Conservation (phyloP, 2,113 vertebrate genomes). For the Brienomyrus longianalis region DNA sequence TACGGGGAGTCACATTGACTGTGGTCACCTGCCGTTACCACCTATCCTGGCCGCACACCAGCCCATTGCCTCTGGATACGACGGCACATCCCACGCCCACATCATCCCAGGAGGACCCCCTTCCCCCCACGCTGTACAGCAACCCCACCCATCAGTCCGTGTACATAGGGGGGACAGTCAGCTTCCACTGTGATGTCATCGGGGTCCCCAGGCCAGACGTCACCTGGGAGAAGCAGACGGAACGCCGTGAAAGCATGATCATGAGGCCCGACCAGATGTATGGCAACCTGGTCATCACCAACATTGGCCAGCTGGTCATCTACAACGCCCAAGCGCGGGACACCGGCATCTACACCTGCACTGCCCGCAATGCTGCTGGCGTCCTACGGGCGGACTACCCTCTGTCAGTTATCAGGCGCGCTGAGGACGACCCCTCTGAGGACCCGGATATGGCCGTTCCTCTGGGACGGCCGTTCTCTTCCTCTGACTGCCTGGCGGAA, state of each 20-base stretch:
- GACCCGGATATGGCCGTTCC: conserved; percentile 42
- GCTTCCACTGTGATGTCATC: conserved; percentile 84
- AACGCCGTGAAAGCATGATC: conserved; percentile 70
- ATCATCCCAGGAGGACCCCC: conserved; percentile 54
- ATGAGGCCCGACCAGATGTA: conserved; percentile 97
- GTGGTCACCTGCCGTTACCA: conserved; percentile 84
- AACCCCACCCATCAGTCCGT: conserved; percentile 82
- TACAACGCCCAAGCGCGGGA: conserved; percentile 85
- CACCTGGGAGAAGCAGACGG: conserved; percentile 92
- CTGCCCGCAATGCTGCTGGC: conserved; percentile 74
- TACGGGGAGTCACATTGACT: conserved; percentile 71
- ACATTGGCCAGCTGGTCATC: conserved; percentile 89
- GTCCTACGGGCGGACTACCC: conserved; percentile 83
- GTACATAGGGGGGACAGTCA: conserved; percentile 77
- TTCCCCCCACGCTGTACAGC: conserved; percentile 79
- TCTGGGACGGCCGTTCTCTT: conserved; percentile 59
- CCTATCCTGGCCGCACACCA: conserved; percentile 76
- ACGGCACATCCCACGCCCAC: conserved; percentile 68
- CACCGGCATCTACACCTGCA: conserved; percentile 86
- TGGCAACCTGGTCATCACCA: conserved; percentile 91
- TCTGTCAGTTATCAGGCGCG: conserved; percentile 69
- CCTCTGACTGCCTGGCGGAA: conserved; percentile 73
- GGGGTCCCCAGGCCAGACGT: conserved; percentile 79
- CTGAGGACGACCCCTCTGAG: conserved; percentile 53
- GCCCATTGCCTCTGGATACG: conserved; percentile 72